A percentile compares a stretch with the other conserved stretches of the same genome.
phyloP scores from a whole-genome alignment of 2,113 vertebrate species.

The Chrysochloris asiatica region DNA sequence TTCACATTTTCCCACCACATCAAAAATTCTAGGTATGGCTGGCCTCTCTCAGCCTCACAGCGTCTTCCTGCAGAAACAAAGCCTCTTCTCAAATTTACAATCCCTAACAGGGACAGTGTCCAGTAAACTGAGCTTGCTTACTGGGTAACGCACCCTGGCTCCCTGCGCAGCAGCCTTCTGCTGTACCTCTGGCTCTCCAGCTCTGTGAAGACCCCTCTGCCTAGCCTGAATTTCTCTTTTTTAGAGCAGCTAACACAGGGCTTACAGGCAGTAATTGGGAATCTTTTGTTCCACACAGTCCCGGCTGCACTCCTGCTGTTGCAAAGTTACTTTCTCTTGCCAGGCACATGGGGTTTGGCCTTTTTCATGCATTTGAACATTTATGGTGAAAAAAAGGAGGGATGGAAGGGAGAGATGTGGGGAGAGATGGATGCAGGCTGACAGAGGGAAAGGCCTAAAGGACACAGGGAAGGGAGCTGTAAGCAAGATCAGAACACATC shows the following conservation, averaged over 20 bases:
- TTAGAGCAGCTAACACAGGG: not conserved
- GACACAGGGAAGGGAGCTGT: not conserved
- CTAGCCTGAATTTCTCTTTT: not conserved
- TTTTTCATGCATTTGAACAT: constrained; percentile 65
- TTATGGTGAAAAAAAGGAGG: constrained; percentile 54
- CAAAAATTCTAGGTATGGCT: too few species aligned
- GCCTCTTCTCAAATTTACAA: too few species aligned
- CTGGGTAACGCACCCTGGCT: not conserved
- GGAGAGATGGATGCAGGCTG: not conserved
- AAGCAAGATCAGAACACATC: not conserved
- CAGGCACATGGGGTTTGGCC: not conserved
- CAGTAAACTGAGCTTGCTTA: too few species aligned
- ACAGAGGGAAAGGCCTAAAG: not conserved
- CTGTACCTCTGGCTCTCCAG: too few species aligned
- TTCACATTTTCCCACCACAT: too few species aligned
- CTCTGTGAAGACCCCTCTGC: not conserved
- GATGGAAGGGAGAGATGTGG: not conserved
- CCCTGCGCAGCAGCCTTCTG: not conserved
- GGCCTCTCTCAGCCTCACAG: too few species aligned
- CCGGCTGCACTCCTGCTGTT: not conserved
- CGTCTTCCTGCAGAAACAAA: too few species aligned
- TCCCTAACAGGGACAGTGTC: too few species aligned
- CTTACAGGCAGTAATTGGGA: constrained; percentile 37
- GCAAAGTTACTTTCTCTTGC: constrained; percentile 40
- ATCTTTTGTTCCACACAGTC: constrained; percentile 59